Evolutionary conservation across 2,797 vertebrate genomes (phyloP).

Genomic region (Smutsia gigantea): DNA sequence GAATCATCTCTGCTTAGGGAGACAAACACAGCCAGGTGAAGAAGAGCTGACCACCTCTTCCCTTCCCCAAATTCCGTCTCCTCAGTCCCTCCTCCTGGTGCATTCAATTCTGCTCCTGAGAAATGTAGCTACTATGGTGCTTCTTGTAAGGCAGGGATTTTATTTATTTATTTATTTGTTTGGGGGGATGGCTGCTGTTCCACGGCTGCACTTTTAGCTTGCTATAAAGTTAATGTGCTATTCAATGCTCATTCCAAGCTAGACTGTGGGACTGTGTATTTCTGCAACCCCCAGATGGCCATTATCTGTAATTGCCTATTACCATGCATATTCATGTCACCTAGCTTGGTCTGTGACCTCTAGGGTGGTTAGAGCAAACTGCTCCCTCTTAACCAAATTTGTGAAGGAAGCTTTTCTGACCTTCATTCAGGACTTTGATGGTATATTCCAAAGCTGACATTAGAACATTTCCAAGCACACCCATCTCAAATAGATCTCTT

Average conservation of each 20-base stretch:
- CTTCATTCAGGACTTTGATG: slow-evolving; percentile 73
- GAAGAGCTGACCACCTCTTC: neutral
- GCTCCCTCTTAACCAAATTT: slow-evolving; percentile 80
- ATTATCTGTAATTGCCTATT: slow-evolving; percentile 90
- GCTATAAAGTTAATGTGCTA: slow-evolving; percentile 89
- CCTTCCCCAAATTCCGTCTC: neutral
- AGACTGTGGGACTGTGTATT: slow-evolving; percentile 82
- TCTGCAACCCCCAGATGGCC: slow-evolving; percentile 84
- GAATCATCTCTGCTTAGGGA: neutral
- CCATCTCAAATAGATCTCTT: neutral
- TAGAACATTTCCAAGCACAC: slow-evolving; percentile 41
- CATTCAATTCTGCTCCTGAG: neutral
- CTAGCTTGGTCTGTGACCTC: slow-evolving; percentile 82
- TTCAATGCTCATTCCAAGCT: slow-evolving; percentile 83
- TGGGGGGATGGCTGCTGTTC: slow-evolving; percentile 27
- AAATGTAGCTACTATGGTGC: neutral
- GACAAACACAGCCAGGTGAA: slow-evolving; percentile 13
- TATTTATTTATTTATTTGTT: slow-evolving; percentile 44
- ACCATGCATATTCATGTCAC: slow-evolving; percentile 87
- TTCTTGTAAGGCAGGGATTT: slow-evolving; percentile 68
- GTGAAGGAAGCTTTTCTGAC: slow-evolving; percentile 83
- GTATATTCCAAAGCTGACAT: slow-evolving; percentile 44
- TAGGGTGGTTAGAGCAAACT: slow-evolving; percentile 83
- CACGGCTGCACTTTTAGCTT: slow-evolving; percentile 82
- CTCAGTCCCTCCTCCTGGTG: rapidly evolving